Base-by-base conservation (phyloP, 1,140 invertebrate genomes). In the Bombus sylvicola region DNA sequence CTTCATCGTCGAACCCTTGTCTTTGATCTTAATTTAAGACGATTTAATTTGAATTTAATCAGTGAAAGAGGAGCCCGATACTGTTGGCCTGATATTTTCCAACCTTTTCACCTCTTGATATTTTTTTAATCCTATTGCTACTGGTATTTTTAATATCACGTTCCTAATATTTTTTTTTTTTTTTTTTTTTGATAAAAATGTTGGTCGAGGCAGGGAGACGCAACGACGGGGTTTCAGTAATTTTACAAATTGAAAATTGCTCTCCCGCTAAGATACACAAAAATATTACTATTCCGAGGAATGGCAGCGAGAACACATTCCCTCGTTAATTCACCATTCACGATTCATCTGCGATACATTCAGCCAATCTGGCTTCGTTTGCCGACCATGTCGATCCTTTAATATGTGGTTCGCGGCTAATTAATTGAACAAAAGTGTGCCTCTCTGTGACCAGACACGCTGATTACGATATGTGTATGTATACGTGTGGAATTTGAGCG, bases 321-420 rank as follows among this genome's bases (percentile, higher is more conserved):
- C 37, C 10, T 73, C 31, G 31, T 81, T 72, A 41, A 81, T 73
- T 66, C 66, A 12, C 31, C 64, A 69, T 80, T 80, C 79, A 59
- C 43, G 8, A 53, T 39, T 53, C 47, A 59, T 59, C 28, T 69
- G 22, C 37, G 66, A 25, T 41, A 41, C 12, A 82, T 82, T 73
- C 39, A n/a, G 9, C 28, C 37, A 25, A 41, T 47, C 57, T 31
- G 47, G 37, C n/a, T 41, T 37, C 39, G 64, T 79, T 41, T 25
- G 15, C 34, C n/a, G 22, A 34, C 28, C 39, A 34, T 1, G 43
- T n/a, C 8, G 69, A 64, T 62, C 22, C 31, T 9, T 22, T 62
- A 37, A 82, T 43, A 66, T 12, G 31, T 31, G 22, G 39, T n/a
- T 15, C 43, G 37, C 12, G 71, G 12, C 57, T 62, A 82, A 82